Evolutionary conservation across 2,888 invertebrate species (phyloP).

Genomic region (Ophioninae sp.): DNA sequence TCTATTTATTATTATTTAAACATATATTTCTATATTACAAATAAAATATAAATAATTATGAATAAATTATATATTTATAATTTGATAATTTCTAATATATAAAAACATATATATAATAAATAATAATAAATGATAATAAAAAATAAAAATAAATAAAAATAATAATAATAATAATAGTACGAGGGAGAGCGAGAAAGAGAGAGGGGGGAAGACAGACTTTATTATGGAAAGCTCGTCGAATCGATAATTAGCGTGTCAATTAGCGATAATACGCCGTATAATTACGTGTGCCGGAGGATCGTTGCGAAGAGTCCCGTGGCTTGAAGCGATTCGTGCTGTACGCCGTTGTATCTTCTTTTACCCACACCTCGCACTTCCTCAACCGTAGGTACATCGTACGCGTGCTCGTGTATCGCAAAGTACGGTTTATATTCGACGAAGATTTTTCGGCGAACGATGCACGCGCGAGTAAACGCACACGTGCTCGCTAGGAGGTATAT

Average conservation of each 20-base stretch:
- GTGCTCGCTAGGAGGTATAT: slow-evolving; percentile 1
- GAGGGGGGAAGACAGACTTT: slow-evolving; percentile 54
- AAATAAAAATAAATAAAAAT: too few relatives aligned
- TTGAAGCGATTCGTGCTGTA: slow-evolving; percentile 15
- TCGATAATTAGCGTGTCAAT: slow-evolving; percentile 79
- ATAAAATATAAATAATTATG: too few relatives aligned
- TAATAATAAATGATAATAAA: too few relatives aligned
- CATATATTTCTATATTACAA: too few relatives aligned
- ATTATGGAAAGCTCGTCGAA: slow-evolving; percentile 72
- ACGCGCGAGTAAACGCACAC: neutral
- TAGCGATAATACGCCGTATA: slow-evolving; percentile 76
- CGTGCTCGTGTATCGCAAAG: slow-evolving; percentile 1
- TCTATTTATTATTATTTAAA: too few relatives aligned
- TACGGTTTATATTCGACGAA: neutral
- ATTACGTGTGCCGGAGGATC: slow-evolving; percentile 66
- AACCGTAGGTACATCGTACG: slow-evolving; percentile 6
- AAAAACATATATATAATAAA: too few relatives aligned
- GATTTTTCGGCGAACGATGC: neutral
- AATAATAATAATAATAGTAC: too few relatives aligned
- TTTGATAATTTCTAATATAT: too few relatives aligned
- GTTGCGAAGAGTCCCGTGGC: slow-evolving; percentile 33
- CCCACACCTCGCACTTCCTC: slow-evolving; percentile 15
- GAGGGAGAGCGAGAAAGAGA: neutral
- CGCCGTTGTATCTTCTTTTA: slow-evolving; percentile 5
- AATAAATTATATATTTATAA: too few relatives aligned